A percentile compares a stretch with the other conserved stretches of the same genome.
Conservation (phyloP, 2,797 vertebrate species). For the Onychomys leucogaster region DNA sequence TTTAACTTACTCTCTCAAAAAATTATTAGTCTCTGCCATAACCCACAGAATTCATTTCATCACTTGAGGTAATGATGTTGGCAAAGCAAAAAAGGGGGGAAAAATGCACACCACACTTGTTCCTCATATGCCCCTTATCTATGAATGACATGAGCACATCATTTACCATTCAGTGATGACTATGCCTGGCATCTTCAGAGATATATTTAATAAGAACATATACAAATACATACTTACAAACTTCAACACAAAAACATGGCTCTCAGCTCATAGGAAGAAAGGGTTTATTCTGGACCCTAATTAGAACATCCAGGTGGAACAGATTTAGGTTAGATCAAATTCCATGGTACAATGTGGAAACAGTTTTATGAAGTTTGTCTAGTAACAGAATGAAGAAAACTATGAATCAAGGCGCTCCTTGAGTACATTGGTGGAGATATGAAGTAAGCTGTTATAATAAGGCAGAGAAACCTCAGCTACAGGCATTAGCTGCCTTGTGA, state of each 20-base stretch:
- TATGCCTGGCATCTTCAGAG: background rate
- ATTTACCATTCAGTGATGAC: background rate
- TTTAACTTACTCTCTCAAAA: background rate
- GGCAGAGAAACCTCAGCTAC: background rate
- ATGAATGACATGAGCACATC: background rate
- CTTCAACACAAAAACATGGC: no score
- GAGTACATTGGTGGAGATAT: background rate
- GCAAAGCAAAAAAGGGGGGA: no score
- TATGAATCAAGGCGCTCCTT: background rate
- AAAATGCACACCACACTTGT: background rate
- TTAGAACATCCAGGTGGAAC: no score
- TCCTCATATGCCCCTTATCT: background rate
- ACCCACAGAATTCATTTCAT: no score
- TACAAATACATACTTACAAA: background rate
- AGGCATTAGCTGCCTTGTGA: background rate
- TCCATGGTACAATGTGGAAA: background rate
- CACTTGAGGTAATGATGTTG: no score
- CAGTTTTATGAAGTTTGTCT: no score
- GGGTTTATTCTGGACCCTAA: background rate
- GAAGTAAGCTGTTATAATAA: background rate
- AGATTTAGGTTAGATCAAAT: background rate
- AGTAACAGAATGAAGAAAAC: background rate
- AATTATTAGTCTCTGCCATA: background rate
- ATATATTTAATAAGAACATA: no score
- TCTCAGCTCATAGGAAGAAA: background rate